Base-by-base conservation (phyloP, 2,797 vertebrate genomes). In the Acomys russatus region DNA sequence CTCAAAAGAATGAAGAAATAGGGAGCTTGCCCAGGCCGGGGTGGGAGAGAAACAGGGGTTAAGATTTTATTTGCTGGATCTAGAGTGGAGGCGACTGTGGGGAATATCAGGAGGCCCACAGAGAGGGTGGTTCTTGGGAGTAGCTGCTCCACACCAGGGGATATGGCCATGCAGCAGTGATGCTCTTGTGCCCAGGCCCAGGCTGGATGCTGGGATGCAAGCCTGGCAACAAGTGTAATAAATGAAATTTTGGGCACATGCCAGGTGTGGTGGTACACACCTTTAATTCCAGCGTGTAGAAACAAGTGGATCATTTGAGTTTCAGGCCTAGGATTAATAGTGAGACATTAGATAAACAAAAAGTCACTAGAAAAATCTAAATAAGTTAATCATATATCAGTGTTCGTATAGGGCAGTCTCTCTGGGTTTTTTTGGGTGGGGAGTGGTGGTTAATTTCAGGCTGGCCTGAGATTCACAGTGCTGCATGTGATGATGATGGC, bases 1-100 rank as follows among this genome's bases (percentile, higher is more conserved):
- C 38, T 92, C 80, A 86, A 70, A 80, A 80, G 56, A 88, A 38
- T 33, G 88, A 88, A 84, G 80, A 49, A 83, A 88, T 71, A 35
- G 83, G 92, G 93, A 30, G 71, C 33, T 95, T 89, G 35, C 23
- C 76, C 14, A 71, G 70, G 51, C 71, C 64, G 56, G 59, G n/a
- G 84, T 87, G 64, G 11, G 28, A 82, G 68, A 91, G 35, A 83
- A 79, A 23, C 17, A 35, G 0, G 11, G 66, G 64, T 87, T 30
- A 51, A 23, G 30, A 0, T 77, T 84, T 66, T 22, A 20, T 74
- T 66, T 22, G 6, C 51, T 71, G 25, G 20, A 35, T 23, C 70
- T 49, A n/a, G 22, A 35, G 3, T 54, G 54, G 38, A 85, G 44
- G 23, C 23, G 15, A 63, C 30, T 54, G 35, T 6, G 18, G n/a